Conservation (phyloP, 2,888 invertebrate species). For the Kuschelorhynchus macadamiae region DNA sequence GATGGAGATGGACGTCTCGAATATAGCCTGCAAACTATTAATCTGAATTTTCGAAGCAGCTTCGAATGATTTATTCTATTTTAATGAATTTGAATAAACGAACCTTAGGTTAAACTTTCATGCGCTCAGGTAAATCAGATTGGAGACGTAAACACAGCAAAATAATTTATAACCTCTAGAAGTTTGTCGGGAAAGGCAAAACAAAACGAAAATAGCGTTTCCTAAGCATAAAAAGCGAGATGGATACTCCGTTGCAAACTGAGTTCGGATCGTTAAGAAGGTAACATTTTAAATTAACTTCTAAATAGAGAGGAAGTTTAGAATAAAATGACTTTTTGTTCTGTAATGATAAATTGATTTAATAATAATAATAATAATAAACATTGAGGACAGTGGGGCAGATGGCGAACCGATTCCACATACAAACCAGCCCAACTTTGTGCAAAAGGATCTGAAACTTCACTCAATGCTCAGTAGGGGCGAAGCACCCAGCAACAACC, state of each 20-base stretch:
- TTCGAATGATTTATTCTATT: constrained; percentile 56
- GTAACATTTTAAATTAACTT: constrained; percentile 31
- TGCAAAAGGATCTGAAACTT: no score
- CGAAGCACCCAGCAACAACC: no score
- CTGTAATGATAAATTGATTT: constrained; percentile 13
- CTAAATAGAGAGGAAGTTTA: constrained; percentile 29
- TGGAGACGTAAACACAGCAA: constrained; percentile 38
- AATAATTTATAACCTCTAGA: constrained; percentile 37
- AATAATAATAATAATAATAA: neutral
- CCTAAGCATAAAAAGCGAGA: constrained; percentile 16
- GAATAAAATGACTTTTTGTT: constrained; percentile 25
- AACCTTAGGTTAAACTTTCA: constrained; percentile 45
- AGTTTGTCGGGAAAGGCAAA: constrained; percentile 27
- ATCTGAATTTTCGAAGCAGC: constrained; percentile 54
- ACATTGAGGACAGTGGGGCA: no score
- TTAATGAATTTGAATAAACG: constrained; percentile 56
- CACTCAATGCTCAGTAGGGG: no score
- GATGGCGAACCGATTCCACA: no score
- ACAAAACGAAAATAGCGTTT: constrained; percentile 32
- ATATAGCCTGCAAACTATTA: constrained; percentile 47
- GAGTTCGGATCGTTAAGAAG: constrained; percentile 13
- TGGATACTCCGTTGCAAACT: constrained; percentile 11
- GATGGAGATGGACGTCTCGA: constrained; percentile 40
- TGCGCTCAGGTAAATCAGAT: constrained; percentile 42
- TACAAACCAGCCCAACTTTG: no score